Base-by-base conservation (phyloP, 2,888 invertebrate species). In the Polydrusus tereticollis region DNA sequence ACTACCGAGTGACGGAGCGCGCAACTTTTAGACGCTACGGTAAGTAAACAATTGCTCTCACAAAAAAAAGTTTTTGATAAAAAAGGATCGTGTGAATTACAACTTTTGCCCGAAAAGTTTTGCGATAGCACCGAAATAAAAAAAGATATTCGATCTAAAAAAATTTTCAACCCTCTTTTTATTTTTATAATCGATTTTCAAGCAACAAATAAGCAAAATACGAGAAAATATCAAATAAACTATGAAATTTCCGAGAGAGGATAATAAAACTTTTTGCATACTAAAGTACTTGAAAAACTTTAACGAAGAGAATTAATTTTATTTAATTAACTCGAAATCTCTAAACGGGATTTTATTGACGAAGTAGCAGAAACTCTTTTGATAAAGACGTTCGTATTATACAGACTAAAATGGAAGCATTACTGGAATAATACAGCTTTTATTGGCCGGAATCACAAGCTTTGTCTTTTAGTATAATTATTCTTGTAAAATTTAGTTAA, bases 241-340 rank as follows among this genome's bases (percentile, higher is more conserved):
- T n/a, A n/a, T n/a, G n/a, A n/a, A n/a, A n/a, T n/a, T n/a, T n/a
- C n/a, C n/a, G n/a, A n/a, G n/a, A n/a, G 18, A 52, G 41, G 64
- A 52, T 64, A 52, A 52, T 63, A 36, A 64, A 64, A 64, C 50
- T 64, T 52, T 16, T 52, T 16, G 16, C 8, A 12, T 12, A 52
- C 21, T 21, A 52, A 64, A 52, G 10, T 20, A 6, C 18, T 12
- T 64, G 21, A 21, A n/a, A 50, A 64, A 64, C 20, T 64, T 16
- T 20, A n/a, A 21, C 1, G n/a, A 59, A 43, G 50, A 52, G 38
- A 38, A 64, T 64, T 36, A 52, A 64, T 50, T 64, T 50, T 64
- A 64, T 64, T 64, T 64, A 64, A 52, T 64, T 64, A 64, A 50
- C 20, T 33, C 12, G 21, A 29, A 33, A 26, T 21, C n/a, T 38